Base-by-base conservation (phyloP, 2,797 vertebrate genomes). In the Basileuterus tristriatus region DNA sequence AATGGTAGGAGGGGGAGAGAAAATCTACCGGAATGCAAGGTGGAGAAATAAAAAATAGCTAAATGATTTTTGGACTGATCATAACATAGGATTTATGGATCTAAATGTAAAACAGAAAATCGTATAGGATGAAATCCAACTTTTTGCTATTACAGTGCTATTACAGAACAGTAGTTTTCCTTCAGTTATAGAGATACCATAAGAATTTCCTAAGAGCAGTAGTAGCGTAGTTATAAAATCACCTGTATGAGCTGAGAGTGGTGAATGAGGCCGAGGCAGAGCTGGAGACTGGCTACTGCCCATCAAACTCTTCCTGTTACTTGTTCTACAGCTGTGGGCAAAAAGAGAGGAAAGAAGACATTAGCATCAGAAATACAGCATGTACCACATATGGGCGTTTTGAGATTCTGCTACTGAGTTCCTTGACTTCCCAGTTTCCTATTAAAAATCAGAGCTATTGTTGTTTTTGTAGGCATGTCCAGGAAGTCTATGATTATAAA, bases 251-350 rank as follows among this genome's bases (percentile, higher is more conserved):
- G 99, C 99, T 22, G 99, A 99, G 65, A 99, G 99, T 4, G 99
- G 99, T 4, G 99, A 99, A 93, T 99, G 99, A 60, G 99, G 99
- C 55, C 99, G 98, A 55, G 99, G 99, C 96, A 99, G 98, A 44
- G 98, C 99, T 87, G 99, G 96, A 55, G 99, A 98, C 95, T 99
- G 99, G 59, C 98, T 98, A 97, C 98, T 99, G 97, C 99, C 98
- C 91, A 99, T 99, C 96, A 99, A 97, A 96, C 98, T 99, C 94
- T 99, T 99, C 97, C 99, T 98, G 98, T 99, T 99, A 97, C 98
- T 99, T 18, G 99, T 99, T 96, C 99, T 98, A 97, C 99, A 99
- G 97, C 99, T 99, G 97, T 52, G 89, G 84, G 96, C 90, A 98
- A 50, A 93, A 55, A 96, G 11, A 70, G 22, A 89, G 21, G n/a